Evolutionary conservation across 2,113 vertebrate genomes (phyloP).

Genomic region (Cynoglossus semilaevis): DNA sequence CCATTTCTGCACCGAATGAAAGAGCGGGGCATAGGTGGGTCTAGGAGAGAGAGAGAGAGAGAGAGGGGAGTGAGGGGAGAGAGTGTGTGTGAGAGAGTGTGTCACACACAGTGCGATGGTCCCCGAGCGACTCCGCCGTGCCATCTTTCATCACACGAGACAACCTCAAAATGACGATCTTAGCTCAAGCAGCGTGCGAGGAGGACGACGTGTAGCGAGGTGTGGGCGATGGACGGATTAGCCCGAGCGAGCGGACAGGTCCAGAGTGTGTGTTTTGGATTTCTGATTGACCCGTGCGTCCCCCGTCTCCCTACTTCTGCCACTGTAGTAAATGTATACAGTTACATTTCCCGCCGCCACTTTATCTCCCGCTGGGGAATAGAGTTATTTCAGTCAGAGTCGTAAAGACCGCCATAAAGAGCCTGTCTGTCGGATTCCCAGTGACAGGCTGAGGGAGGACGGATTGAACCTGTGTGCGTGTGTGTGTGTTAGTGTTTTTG

Average conservation of each 20-base stretch:
- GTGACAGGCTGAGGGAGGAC: slow-evolving; percentile 50
- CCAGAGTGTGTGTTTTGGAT: slow-evolving; percentile 4
- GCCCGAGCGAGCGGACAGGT: slow-evolving; percentile 21
- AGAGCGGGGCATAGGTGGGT: slow-evolving; percentile 80
- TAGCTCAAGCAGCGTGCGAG: slow-evolving; percentile 41
- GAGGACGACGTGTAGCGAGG: no score
- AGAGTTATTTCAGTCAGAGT: slow-evolving; percentile 69
- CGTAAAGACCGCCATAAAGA: slow-evolving; percentile 68
- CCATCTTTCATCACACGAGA: slow-evolving; percentile 97
- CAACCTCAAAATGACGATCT: slow-evolving; percentile 86
- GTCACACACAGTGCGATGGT: slow-evolving; percentile 74
- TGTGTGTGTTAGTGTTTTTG: slow-evolving; percentile 28
- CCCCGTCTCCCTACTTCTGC: slow-evolving; percentile 30
- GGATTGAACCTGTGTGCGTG: slow-evolving; percentile 48
- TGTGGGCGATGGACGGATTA: slow-evolving; percentile 49
- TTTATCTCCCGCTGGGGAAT: slow-evolving; percentile 65
- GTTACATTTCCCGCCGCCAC: slow-evolving; percentile 56
- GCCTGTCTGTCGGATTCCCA: slow-evolving; percentile 65
- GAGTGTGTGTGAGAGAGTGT: slow-evolving; percentile 24
- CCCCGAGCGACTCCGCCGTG: slow-evolving; percentile 86
- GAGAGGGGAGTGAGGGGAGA: slow-evolving; percentile 6
- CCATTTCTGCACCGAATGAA: slow-evolving; percentile 83
- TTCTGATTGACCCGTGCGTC: slow-evolving; percentile 52
- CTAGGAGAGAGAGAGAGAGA: slow-evolving; percentile 23
- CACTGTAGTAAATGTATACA: slow-evolving; percentile 63